Evolutionary conservation across 1,140 invertebrate genomes (phyloP).

Genomic region (Charaxes varanes): DNA sequence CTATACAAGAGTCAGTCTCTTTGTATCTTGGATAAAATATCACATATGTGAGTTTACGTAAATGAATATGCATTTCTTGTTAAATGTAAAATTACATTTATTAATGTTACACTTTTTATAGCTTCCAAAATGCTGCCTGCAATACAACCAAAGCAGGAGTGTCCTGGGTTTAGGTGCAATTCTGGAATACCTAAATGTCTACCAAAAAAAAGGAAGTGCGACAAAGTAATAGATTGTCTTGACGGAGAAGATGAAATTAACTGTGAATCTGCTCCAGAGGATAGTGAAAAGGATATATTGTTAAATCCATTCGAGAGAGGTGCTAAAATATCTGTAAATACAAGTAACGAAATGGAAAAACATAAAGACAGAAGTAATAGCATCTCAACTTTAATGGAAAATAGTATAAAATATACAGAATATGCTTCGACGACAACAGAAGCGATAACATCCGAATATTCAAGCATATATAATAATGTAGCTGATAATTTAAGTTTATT

Average conservation of each 20-base stretch:
- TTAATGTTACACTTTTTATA: conserved; percentile 46
- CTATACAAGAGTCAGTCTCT: conserved; percentile 85
- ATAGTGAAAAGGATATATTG: conserved; percentile 5
- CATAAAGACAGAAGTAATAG: neutral
- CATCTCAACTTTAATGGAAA: too few species aligned
- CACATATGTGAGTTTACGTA: conserved; percentile 61
- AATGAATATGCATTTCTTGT: neutral
- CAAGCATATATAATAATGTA: too few species aligned
- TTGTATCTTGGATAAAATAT: conserved; percentile 81
- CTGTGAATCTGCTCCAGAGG: conserved; percentile 62
- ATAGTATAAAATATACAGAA: too few species aligned
- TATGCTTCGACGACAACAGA: too few species aligned
- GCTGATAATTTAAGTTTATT: too few species aligned
- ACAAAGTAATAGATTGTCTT: conserved; percentile 83
- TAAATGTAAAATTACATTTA: conserved; percentile 3
- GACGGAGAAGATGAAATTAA: conserved; percentile 84
- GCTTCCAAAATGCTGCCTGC: conserved; percentile 61
- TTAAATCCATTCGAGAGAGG: conserved; percentile 6
- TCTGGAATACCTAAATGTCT: conserved; percentile 79
- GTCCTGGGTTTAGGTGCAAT: conserved; percentile 81
- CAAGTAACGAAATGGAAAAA: neutral
- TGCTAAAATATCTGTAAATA: conserved; percentile 6
- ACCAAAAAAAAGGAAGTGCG: conserved; percentile 78
- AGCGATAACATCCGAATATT: too few species aligned
- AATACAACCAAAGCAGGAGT: conserved; percentile 75